Evolutionary conservation across 53 echinoderm and acorn worm genomes (phyloP).

Genomic region (Paelopatides confundens): DNA sequence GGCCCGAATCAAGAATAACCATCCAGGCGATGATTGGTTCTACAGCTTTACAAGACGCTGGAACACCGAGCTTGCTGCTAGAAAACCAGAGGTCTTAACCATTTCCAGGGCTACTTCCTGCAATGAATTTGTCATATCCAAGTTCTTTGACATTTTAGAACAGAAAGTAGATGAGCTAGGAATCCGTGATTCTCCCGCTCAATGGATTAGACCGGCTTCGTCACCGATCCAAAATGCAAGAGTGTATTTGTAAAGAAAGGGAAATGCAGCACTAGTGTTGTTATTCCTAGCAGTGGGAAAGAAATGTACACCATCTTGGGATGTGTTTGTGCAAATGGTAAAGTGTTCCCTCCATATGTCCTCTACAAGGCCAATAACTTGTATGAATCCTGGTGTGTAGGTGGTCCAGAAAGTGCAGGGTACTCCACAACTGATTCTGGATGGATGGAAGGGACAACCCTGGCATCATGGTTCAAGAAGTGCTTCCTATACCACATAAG

Average conservation of each 20-base stretch:
- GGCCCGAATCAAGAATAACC: too few species aligned
- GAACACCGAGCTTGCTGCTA: too few species aligned
- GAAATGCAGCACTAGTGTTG: constrained; percentile 32
- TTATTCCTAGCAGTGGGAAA: constrained; percentile 48
- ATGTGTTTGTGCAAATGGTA: constrained; percentile 40
- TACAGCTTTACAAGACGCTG: too few species aligned
- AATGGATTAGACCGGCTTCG: too few species aligned
- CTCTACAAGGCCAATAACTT: constrained; percentile 41
- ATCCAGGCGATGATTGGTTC: too few species aligned
- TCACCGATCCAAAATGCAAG: too few species aligned
- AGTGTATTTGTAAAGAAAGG: too few species aligned
- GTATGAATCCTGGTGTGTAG: constrained; percentile 35
- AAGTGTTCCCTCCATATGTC: constrained; percentile 39
- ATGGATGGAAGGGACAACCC: constrained; percentile 22
- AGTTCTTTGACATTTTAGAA: too few species aligned
- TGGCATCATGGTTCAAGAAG: constrained; percentile 22
- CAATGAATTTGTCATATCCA: too few species aligned
- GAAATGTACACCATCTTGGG: constrained; percentile 42
- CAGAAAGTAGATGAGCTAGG: too few species aligned
- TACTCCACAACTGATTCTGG: constrained; percentile 30
- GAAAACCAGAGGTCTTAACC: too few species aligned
- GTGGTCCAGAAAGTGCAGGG: constrained; percentile 39
- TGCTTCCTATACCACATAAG: constrained; percentile 11
- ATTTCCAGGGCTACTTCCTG: too few species aligned
- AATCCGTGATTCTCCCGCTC: background rate